A percentile compares a stretch with the other conserved stretches of the same genome.
phyloP scores from a whole-genome alignment of 2,113 vertebrate species.

The Thamnaconus septentrionalis region DNA sequence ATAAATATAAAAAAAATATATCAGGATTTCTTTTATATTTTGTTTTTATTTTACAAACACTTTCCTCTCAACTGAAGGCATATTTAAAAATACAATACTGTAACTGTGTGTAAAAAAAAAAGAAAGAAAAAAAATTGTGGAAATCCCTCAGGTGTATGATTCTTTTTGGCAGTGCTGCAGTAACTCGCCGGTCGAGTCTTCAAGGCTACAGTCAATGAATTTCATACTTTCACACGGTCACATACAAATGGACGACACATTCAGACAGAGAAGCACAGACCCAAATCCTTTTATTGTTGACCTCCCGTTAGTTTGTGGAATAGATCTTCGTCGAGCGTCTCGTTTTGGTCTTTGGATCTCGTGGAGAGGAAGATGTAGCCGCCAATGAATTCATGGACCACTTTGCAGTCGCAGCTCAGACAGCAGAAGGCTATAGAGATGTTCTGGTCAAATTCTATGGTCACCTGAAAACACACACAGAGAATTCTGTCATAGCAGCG shows the following conservation, averaged over 20 bases:
- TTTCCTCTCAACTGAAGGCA: no score
- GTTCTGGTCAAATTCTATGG: constrained; percentile 93
- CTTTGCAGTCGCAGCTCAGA: constrained; percentile 90
- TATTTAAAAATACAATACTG: no score
- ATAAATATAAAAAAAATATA: no score
- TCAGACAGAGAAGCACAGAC: not conserved
- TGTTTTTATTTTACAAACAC: no score
- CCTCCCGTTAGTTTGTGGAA: constrained; percentile 97
- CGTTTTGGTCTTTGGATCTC: constrained; percentile 95
- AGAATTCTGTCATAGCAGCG: not conserved
- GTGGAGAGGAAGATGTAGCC: constrained; percentile 99
- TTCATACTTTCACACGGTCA: constrained; percentile 20
- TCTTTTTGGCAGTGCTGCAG: not conserved
- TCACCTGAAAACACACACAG: constrained; percentile 78
- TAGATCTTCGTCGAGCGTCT: constrained; percentile 93
- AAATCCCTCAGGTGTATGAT: constrained; percentile 3
- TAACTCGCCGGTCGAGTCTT: not conserved
- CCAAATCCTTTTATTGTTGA: constrained; percentile 79
- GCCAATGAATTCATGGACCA: constrained; percentile 95
- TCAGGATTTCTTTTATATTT: no score
- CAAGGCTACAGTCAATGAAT: constrained; percentile 1
- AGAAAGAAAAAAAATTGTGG: constrained; percentile 7
- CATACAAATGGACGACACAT: not conserved
- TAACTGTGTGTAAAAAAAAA: not conserved
- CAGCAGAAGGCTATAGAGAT: constrained; percentile 90